Evolutionary conservation across 1,140 invertebrate genomes (phyloP).

Genomic region (Temnothorax nylanderi): DNA sequence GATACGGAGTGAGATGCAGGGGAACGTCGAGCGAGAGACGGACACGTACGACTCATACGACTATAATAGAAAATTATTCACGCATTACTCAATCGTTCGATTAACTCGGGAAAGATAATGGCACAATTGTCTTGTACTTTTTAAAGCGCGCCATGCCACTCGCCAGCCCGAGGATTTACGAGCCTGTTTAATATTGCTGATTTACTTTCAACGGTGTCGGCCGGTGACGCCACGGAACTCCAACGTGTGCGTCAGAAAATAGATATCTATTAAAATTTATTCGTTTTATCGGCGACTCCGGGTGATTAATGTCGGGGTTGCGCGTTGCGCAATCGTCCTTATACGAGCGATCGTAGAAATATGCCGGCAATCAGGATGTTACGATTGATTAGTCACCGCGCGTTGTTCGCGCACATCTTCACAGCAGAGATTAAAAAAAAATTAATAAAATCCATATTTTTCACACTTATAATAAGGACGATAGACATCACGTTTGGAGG

Average conservation of each 20-base stretch:
- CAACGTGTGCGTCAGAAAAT: constrained; percentile 12
- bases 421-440: neutral
- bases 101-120: constrained; percentile 56
- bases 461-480: neutral
- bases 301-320: constrained; percentile 55
- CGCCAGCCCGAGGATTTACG: constrained; percentile 55
- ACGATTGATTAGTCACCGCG: constrained; percentile 46
- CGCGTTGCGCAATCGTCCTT: constrained; percentile 51
- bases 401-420: neutral
- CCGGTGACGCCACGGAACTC: constrained; percentile 33
- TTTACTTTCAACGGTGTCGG: constrained; percentile 52
- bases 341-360: constrained; percentile 27
- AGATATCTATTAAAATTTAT: constrained; percentile 52
- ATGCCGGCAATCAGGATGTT: constrained; percentile 38
- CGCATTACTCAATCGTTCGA: constrained; percentile 67
- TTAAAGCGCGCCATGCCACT: constrained; percentile 31
- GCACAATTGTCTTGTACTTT: constrained; percentile 61
- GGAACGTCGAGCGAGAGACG: constrained; percentile 36
- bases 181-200: constrained; percentile 36
- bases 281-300: constrained; percentile 41
- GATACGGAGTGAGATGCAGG: neutral
- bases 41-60: constrained; percentile 35
- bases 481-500: neutral
- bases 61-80: constrained; percentile 69
- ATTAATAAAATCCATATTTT: neutral